Conservation (phyloP, 1,140 invertebrate genomes). For the Lordiphosa clarofinis region DNA sequence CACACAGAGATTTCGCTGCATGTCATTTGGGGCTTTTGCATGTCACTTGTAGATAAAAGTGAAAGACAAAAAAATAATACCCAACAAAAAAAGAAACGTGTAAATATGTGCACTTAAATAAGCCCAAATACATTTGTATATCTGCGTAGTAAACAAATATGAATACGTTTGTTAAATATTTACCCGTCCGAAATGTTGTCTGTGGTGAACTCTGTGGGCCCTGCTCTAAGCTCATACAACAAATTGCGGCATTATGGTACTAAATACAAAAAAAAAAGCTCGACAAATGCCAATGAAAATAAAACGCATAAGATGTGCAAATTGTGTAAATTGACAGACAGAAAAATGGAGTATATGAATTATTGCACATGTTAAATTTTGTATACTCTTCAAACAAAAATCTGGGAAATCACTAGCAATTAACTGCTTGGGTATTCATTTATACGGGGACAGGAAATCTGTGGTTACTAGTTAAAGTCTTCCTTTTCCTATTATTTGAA, state of each 20-base stretch:
- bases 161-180: slow-evolving; percentile 41
- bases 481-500: too few relatives aligned
- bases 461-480: too few relatives aligned
- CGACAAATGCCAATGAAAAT: slow-evolving; percentile 14
- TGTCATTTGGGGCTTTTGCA: slow-evolving; percentile 49
- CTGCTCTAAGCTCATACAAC: slow-evolving; percentile 3
- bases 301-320: slow-evolving; percentile 26
- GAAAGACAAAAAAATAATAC: slow-evolving; percentile 6
- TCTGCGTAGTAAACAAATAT: slow-evolving; percentile 21
- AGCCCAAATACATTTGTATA: slow-evolving; percentile 22
- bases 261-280: slow-evolving; percentile 11
- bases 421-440: too few relatives aligned
- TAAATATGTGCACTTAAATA: slow-evolving; percentile 13
- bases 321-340: slow-evolving; percentile 40
- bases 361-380: neutral
- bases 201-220: neutral
- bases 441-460: too few relatives aligned
- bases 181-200: slow-evolving; percentile 18
- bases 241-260: slow-evolving; percentile 20
- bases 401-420: too few relatives aligned
- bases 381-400: too few relatives aligned
- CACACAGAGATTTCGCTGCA: slow-evolving; percentile 19
- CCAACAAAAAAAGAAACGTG: slow-evolving; percentile 3
- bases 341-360: neutral
- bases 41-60: slow-evolving; percentile 33